Evolutionary conservation across 2,888 invertebrate genomes (phyloP), one percentile per base, ranked within the genome.

Genomic region (Fragum fragum): DNA sequence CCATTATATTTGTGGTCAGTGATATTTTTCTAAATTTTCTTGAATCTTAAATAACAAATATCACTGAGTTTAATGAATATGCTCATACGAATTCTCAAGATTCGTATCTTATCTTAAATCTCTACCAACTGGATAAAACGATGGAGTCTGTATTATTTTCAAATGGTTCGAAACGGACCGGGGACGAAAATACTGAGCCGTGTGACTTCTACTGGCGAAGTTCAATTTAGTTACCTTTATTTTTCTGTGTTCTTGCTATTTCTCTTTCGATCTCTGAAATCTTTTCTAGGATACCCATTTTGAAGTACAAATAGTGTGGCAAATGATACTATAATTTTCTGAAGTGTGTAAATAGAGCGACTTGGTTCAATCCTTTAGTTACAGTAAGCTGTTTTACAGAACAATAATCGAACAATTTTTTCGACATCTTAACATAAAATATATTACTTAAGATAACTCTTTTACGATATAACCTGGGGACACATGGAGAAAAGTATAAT

Each of bases 221-320:
- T n/a, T n/a, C 18, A 36, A 6, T 36, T 36, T 9, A 36, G 1
- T 73, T 94, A 98, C 99, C 99, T 97, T 99, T 99, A 95, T 99
- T 99, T 95, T 99, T 99, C 94, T 99, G 99, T 23, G 99, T 99
- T 90, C 99, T 96, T 21, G 98, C 97, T 88, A 99, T 99, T 96
- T 99, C 99, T 93, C 97, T 97, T 94, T 99, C 99, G 87, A 99
- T 99, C 96, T 99, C 99, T 6, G 98, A 97, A 95, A 99, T 99
- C 96, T 99, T 99, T 93, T 99, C 99, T 87, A 99, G 95, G 94
- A 99, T 99, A 91, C 99, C 99, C 99, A 99, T 99, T 59, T 79
- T 92, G 28, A 57, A 47, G 47, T 16, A 9, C 3, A 36, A 36
- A 36, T 36, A 36, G 3, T 36, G 32, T n/a, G 47, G 7, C n/a